phyloP scores from a whole-genome alignment of 2,888 invertebrate species.

The Scaptomyza caliginosa region DNA sequence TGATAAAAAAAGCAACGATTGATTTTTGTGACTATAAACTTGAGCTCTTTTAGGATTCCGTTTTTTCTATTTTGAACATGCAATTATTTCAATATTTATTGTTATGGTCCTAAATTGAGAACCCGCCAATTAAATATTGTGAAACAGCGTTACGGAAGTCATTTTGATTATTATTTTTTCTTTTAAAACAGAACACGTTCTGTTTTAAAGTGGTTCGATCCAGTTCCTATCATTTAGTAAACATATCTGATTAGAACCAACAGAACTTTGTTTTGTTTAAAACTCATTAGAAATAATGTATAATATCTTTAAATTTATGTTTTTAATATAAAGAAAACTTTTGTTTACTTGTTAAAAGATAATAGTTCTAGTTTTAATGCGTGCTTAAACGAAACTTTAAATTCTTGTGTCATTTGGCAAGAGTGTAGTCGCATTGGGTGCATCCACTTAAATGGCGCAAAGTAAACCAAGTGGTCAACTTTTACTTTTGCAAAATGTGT shows the following conservation, averaged over 20 bases:
- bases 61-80: neutral
- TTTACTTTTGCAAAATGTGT: slow-evolving; percentile 70
- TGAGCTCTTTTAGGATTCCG: neutral
- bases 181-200: slow-evolving; percentile 6
- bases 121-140: neutral
- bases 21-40: neutral
- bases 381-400: neutral
- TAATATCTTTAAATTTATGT: too few species aligned
- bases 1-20: neutral
- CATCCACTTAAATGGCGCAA: slow-evolving; percentile 32
- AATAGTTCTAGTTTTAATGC: neutral
- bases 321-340: neutral
- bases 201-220: neutral
- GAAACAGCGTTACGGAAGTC: slow-evolving; percentile 3
- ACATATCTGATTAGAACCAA: neutral
- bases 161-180: neutral
- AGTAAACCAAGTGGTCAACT: slow-evolving; percentile 51
- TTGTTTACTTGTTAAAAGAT: neutral
- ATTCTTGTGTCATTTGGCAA: slow-evolving; percentile 16
- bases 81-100: neutral
- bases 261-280: neutral
- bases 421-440: slow-evolving; percentile 4
- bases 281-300: neutral
- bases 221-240: neutral
- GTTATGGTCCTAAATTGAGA: neutral